Evolutionary conservation across 2,113 vertebrate genomes (phyloP), one percentile per base, ranked within the genome.

Genomic region (Pachypanchax playfairii): DNA sequence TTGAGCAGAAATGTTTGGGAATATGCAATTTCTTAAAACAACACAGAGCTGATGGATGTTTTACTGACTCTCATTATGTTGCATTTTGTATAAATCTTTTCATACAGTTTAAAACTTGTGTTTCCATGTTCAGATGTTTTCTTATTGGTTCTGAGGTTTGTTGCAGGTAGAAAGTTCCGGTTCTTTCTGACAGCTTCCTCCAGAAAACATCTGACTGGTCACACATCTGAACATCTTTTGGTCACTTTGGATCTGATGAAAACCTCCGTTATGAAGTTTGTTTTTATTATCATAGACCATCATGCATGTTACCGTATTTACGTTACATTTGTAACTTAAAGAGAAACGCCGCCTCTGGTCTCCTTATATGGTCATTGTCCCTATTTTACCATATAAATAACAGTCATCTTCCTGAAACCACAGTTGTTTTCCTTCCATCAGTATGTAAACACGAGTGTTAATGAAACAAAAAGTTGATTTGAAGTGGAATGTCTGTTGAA

Each of bases 51-150:
- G 85, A 87, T 79, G 73, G 86, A 82, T 87, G 75, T 92, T 92
- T 93, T 91, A 91, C 87, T 88, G 87, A 79, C 57, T 80, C 67
- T 83, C 84, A 85, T 88, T 82, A 85, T 89, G 82, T 87, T 87
- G 83, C 82, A 81, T 92, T 93, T 93, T 93, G 88, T 92, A 93
- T 61, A 87, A 87, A 90, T 86, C 89, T 92, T 93, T 92, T 90
- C 86, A 88, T 91, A 90, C 87, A 85, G 88, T 90, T 87, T 75
- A 70, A 75, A 79, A 88, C 84, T 86, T 73, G 65, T 89, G 94
- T 94, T 95, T 95, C 94, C 95, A 94, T 94, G 94, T 96, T 94
- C 94, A 93, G 94, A 95, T 95, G 96, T 96, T 90, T 94, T 94
- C 90, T 91, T 94, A 91, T 79, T 87, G 90, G 91, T 89, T 91